Base-by-base conservation (phyloP, 2,888 invertebrate genomes). In the Homarus gammarus region DNA sequence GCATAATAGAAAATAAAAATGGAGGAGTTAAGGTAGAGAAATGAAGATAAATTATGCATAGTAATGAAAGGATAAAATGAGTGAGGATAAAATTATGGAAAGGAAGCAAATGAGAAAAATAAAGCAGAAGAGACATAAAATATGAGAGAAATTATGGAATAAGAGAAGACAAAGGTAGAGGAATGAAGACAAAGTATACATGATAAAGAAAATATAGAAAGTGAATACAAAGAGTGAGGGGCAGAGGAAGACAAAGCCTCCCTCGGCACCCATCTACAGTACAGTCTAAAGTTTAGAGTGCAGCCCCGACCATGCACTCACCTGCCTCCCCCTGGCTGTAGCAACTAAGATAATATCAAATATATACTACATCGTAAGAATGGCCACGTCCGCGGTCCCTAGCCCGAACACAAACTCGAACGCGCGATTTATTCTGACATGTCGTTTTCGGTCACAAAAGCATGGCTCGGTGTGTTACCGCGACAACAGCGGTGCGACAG, bases 371-470 rank as follows among this genome's bases (percentile, higher is more conserved):
- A 15, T 38, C 75, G 44, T 44, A 40, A 75, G 75, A 40, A 51
- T 49, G 36, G 51, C 51, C 51, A 78, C 78, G 36, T 49, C 49
- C 44, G 31, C 44, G 49, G 44, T 44, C 44, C 84, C 72, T n/a
- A n/a, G 22, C 72, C 73, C 33, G 73, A 84, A 84, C 72, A 73
- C 72, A 84, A 73, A 73, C 51, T 73, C 56, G 38, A 73, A 77
- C 61, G 61, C 22, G 49, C 78, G 78, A 86, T 86, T 86, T 86
- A 86, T 86, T 78, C 78, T 49, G 85, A 86, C 85, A 78, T 64
- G 78, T 49, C 68, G 85, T 84, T 84, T 72, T 51, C 51, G 73
- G n/a, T 49, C 44, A 86, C 85, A 86, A 86, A 86, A 86, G 85
- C 68, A 49, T 31, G 64, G 72, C 38, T 27, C 64, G 78, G 49